Percentiles rank a stretch among this genome's conserved stretches.
These are phyloP conservation scores for Mactromeris polynyma DNA, from an alignment of 2,888 invertebrate species.

Conservation along the genomic window DNA sequence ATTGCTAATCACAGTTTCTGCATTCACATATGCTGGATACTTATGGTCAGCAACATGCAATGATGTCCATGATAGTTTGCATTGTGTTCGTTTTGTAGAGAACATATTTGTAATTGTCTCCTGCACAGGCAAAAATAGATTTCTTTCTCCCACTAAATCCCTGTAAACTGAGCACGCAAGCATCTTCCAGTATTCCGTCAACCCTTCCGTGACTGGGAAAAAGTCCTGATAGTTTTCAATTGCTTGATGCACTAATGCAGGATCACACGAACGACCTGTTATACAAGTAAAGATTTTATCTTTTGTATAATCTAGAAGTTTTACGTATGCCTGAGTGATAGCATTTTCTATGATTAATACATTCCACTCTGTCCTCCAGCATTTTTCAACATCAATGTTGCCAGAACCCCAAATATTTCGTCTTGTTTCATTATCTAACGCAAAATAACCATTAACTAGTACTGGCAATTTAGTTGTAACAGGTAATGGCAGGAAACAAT, in stretches of 20 bases:
- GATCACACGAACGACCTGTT: neutral
- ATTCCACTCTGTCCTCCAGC: slow-evolving; percentile 82
- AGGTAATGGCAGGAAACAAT: slow-evolving; percentile 82
- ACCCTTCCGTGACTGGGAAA: slow-evolving; percentile 49
- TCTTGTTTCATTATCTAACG: slow-evolving; percentile 79
- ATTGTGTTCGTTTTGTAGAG: neutral
- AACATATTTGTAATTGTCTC: neutral
- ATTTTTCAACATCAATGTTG: slow-evolving; percentile 68
- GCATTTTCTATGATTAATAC: slow-evolving; percentile 73
- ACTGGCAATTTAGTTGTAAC: slow-evolving; percentile 76
- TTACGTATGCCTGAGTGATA: slow-evolving; percentile 79
- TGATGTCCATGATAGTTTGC: slow-evolving; percentile 22
- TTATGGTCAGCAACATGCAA: neutral
- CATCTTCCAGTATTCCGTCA: slow-evolving; percentile 53
- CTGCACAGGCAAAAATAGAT: slow-evolving; percentile 42
- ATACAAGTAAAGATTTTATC: neutral
- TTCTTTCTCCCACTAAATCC: slow-evolving; percentile 13
- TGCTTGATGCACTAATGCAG: neutral
- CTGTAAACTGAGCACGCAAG: slow-evolving; percentile 46
- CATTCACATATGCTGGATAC: slow-evolving; percentile 31
- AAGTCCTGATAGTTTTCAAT: slow-evolving; percentile 33
- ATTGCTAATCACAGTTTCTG: neutral
- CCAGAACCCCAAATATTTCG: slow-evolving; percentile 70
- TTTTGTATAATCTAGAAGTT: slow-evolving; percentile 60
- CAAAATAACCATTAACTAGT: slow-evolving; percentile 81